phyloP scores from a whole-genome alignment of 2,113 vertebrate genomes.

The Siniperca chuatsi region DNA sequence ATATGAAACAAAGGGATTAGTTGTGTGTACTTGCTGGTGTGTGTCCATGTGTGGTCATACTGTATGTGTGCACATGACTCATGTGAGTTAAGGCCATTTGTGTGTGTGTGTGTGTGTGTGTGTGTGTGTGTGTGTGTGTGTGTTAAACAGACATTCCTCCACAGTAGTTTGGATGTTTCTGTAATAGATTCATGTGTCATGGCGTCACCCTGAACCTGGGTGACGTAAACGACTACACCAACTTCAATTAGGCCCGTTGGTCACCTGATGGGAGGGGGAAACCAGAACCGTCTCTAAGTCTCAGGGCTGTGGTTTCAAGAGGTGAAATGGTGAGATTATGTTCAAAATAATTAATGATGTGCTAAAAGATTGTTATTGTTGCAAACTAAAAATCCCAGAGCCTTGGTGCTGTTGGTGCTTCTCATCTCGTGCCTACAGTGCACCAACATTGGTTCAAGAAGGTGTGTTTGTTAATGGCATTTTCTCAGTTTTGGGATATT shows the following conservation, averaged over 20 bases:
- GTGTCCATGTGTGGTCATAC: slow-evolving; percentile 15
- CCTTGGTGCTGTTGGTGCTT: background rate
- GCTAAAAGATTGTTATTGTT: background rate
- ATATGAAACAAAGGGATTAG: background rate
- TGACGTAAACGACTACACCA: slow-evolving; percentile 20
- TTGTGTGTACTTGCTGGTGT: slow-evolving; percentile 15
- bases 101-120: slow-evolving; percentile 29
- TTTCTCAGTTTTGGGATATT: background rate
- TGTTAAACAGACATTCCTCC: slow-evolving; percentile 29
- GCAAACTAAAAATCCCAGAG: slow-evolving; percentile 1
- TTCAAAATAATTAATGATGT: background rate
- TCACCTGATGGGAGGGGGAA: slow-evolving; percentile 22
- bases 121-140: slow-evolving; percentile 11
- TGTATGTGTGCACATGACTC: slow-evolving; percentile 2
- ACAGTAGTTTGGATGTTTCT: slow-evolving; percentile 21
- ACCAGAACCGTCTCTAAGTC: slow-evolving; percentile 5
- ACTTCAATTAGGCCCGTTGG: background rate
- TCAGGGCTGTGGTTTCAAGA: background rate
- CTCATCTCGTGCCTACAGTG: background rate
- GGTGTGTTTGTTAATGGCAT: background rate
- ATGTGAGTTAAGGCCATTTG: background rate
- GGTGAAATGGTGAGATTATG: background rate
- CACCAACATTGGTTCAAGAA: background rate
- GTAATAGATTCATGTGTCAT: slow-evolving; percentile 37
- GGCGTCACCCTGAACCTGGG: slow-evolving; percentile 33